Evolutionary conservation across 2,888 invertebrate species (phyloP).

Genomic region (Dolichomitus sp.): DNA sequence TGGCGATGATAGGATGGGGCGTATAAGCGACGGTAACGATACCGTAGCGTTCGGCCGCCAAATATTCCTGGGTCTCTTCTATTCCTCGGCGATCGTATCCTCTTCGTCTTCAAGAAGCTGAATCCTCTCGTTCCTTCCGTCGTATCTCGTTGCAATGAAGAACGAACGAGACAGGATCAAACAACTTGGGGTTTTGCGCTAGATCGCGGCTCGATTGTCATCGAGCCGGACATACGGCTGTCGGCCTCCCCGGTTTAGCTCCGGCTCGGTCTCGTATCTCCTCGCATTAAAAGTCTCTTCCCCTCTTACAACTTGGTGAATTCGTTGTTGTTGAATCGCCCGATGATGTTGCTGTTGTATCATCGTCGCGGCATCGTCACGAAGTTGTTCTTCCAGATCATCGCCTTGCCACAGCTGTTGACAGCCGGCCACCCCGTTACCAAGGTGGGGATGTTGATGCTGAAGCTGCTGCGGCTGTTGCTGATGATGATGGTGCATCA

Average conservation of each 20-base stretch:
- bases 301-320: conserved; percentile 58
- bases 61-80: conserved; percentile 13
- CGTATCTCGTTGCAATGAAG: neutral
- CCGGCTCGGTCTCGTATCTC: conserved; percentile 77
- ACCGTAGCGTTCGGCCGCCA: conserved; percentile 20
- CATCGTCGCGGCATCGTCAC: conserved; percentile 61
- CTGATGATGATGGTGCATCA: conserved; percentile 69
- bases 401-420: conserved; percentile 61
- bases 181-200: conserved; percentile 62
- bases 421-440: conserved; percentile 41
- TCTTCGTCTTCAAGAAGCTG: conserved; percentile 61
- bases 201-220: conserved; percentile 64
- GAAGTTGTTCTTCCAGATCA: conserved; percentile 62
- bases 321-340: conserved; percentile 50
- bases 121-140: conserved; percentile 27
- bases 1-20: conserved; percentile 25
- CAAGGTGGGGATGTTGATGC: conserved; percentile 45
- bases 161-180: conserved; percentile 48
- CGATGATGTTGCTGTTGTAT: conserved; percentile 54
- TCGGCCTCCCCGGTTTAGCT: conserved; percentile 80
- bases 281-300: conserved; percentile 67
- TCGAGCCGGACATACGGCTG: conserved; percentile 70
- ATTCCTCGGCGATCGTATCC: conserved; percentile 47
- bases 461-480: conserved; percentile 61
- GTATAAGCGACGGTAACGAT: conserved; percentile 23